Percentiles rank a stretch among this genome's conserved stretches.
These are phyloP conservation scores for Crax fasciolata DNA, from an alignment of 2,797 vertebrate genomes.

Conservation along the genomic window DNA sequence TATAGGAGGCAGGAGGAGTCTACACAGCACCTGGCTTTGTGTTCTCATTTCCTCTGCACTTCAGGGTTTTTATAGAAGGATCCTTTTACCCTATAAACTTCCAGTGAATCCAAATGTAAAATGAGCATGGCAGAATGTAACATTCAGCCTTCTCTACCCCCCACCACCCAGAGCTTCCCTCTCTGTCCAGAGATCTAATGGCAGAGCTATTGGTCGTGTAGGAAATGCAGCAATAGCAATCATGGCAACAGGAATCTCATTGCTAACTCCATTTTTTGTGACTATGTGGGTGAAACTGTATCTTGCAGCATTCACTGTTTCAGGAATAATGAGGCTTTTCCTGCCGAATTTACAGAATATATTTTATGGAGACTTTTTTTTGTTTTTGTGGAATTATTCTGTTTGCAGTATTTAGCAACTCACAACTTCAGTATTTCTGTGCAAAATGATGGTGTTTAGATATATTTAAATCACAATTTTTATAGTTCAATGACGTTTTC, in stretches of 20 bases:
- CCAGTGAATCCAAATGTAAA: conserved; percentile 21
- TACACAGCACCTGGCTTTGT: conserved; percentile 36
- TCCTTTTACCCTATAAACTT: conserved; percentile 44
- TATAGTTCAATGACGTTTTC: background rate
- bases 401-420: background rate
- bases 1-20: conserved; percentile 6
- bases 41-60: conserved; percentile 51
- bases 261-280: background rate
- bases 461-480: background rate
- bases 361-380: conserved; percentile 10
- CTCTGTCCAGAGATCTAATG: background rate
- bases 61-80: conserved; percentile 34
- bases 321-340: background rate
- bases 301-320: background rate
- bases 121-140: background rate
- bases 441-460: background rate
- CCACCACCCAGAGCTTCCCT: background rate
- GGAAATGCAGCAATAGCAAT: background rate
- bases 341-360: background rate
- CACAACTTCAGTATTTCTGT: background rate
- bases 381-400: background rate
- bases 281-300: background rate
- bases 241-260: background rate
- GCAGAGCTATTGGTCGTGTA: background rate
- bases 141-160: background rate